phyloP scores from a whole-genome alignment of 2,797 vertebrate species.

The Myotis daubentonii region DNA sequence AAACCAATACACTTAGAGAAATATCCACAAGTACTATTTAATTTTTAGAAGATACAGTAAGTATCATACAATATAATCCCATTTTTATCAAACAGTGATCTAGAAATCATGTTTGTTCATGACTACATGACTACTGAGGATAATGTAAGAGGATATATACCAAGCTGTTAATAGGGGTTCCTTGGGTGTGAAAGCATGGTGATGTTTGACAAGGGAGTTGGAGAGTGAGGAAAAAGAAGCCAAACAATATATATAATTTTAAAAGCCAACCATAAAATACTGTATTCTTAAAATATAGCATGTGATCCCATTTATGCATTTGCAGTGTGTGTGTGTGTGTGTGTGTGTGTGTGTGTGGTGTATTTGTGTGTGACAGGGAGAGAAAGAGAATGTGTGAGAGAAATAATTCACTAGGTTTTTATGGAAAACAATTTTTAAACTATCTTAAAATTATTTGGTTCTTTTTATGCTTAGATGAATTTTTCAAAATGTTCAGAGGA shows the following conservation, averaged over 20 bases:
- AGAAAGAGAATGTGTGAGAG: background rate
- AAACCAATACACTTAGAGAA: background rate
- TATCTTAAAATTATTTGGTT: background rate
- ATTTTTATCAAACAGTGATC: background rate
- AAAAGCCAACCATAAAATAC: background rate
- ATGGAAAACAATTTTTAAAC: conserved; percentile 1
- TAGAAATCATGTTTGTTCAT: background rate
- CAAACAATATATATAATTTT: background rate
- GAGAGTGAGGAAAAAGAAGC: background rate
- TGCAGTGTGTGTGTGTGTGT: background rate
- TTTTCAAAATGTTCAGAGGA: conserved; percentile 33
- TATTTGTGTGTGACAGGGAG: background rate
- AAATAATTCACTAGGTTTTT: conserved; percentile 12
- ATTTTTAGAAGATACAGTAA: background rate
- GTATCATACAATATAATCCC: background rate
- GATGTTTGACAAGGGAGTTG: background rate
- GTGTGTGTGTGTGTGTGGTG: background rate
- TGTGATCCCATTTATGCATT: background rate
- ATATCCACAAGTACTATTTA: background rate
- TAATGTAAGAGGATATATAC: background rate
- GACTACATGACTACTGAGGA: background rate
- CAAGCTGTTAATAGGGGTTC: background rate
- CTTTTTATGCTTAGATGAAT: conserved; percentile 8
- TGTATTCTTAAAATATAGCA: background rate
- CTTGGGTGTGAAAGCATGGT: background rate